Conservation (phyloP, 2,797 vertebrate genomes). For the Tragelaphus eurycerus region DNA sequence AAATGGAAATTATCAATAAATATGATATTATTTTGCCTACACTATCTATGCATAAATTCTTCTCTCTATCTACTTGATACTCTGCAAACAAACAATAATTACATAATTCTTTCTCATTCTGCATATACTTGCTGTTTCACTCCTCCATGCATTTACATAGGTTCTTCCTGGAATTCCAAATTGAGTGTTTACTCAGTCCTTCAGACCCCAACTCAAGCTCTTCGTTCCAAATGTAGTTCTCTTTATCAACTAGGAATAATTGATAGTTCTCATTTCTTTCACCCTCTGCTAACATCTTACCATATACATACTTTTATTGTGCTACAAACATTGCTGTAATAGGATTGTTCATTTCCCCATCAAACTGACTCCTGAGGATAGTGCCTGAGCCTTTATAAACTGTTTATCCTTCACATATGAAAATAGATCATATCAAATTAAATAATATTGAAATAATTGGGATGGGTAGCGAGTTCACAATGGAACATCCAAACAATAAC, state of each 20-base stretch:
- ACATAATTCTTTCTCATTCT: background rate
- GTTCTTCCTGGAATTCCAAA: background rate
- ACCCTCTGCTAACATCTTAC: background rate
- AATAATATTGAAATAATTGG: constrained; percentile 5
- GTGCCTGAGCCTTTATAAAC: background rate
- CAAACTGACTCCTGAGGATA: background rate
- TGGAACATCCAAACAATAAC: background rate
- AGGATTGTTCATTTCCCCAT: background rate
- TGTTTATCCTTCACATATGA: background rate
- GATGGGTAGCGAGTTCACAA: background rate
- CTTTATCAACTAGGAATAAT: background rate
- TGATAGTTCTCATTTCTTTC: background rate
- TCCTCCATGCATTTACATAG: background rate
- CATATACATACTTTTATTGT: background rate
- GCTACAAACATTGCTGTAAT: background rate
- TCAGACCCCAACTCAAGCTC: background rate
- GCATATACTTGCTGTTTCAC: background rate
- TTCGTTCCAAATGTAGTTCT: background rate
- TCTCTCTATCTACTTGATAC: background rate
- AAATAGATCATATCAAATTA: background rate
- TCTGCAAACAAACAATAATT: background rate
- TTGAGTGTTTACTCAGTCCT: background rate
- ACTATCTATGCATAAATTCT: background rate
- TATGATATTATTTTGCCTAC: background rate
- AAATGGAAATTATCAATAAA: background rate